Evolutionary conservation across 2,888 invertebrate genomes (phyloP).

Genomic region (Oscheius myriophilus): DNA sequence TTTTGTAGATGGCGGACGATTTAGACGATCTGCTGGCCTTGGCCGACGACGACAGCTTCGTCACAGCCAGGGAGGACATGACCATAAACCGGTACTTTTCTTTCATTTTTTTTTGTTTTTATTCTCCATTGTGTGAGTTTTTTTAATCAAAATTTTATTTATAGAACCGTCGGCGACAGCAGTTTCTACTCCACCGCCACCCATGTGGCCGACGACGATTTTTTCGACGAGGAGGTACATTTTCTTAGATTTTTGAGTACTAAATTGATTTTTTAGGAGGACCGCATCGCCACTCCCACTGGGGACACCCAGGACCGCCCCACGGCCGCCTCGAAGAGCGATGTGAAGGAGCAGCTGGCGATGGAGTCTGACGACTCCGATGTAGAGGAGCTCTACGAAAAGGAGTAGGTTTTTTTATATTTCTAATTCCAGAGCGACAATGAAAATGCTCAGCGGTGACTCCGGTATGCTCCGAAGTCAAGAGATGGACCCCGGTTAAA

Average conservation of each 20-base stretch:
- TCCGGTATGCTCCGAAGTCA: no score
- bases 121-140: neutral
- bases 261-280: no score
- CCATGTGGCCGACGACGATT: neutral
- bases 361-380: conserved; percentile 11
- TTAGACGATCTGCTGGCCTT: conserved; percentile 15
- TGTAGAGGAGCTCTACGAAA: conserved; percentile 22
- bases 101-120: no score
- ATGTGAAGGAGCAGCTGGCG: neutral
- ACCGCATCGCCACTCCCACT: no score
- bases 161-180: neutral
- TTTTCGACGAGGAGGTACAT: neutral
- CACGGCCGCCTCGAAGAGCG: neutral
- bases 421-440: no score
- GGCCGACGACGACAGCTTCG: conserved; percentile 12
- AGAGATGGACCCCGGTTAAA: no score
- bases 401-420: conserved; percentile 4
- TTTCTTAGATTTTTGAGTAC: neutral
- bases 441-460: no score
- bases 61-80: conserved; percentile 7
- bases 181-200: neutral
- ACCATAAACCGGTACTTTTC: conserved; percentile 9
- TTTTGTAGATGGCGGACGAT: neutral
- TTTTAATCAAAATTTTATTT: neutral
- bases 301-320: neutral